A percentile compares a stretch with the other conserved stretches of the same genome.
phyloP scores from a whole-genome alignment of 2,888 invertebrate species.

The Scrobipalpa atriplicella region DNA sequence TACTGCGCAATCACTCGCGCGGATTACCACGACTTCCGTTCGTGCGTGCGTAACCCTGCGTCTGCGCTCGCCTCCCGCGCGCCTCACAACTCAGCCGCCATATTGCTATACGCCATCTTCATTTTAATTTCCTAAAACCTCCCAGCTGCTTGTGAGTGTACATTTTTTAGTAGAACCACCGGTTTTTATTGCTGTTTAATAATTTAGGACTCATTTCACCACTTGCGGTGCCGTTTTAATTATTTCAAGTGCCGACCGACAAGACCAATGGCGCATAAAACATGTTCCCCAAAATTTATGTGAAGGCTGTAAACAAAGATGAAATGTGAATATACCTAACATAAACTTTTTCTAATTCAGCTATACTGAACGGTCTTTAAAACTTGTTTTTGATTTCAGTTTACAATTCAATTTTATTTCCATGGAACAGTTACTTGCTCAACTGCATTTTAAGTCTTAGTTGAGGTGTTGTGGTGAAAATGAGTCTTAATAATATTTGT shows the following conservation, averaged over 20 bases:
- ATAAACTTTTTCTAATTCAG: too few relatives aligned
- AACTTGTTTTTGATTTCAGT: neutral
- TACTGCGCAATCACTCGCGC: constrained; percentile 94
- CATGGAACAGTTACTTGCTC: constrained; percentile 10
- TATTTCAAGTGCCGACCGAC: constrained; percentile 22
- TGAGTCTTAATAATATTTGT: neutral
- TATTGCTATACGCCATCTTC: constrained; percentile 71
- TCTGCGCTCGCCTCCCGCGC: constrained; percentile 87
- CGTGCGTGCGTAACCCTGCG: constrained; percentile 91
- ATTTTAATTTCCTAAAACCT: constrained; percentile 53
- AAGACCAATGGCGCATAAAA: constrained; percentile 27
- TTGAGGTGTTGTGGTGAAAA: constrained; percentile 26
- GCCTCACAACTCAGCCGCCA: constrained; percentile 67
- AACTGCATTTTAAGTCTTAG: neutral
- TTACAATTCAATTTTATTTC: neutral
- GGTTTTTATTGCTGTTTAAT: constrained; percentile 23
- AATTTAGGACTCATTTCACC: constrained; percentile 26
- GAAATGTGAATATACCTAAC: constrained; percentile 21
- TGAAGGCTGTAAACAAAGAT: constrained; percentile 25
- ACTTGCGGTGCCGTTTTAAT: constrained; percentile 24
- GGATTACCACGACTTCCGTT: constrained; percentile 90
- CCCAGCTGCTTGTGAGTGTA: constrained; percentile 12
- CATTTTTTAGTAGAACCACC: constrained; percentile 26
- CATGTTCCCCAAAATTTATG: constrained; percentile 19
- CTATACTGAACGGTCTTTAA: too few relatives aligned